These are phyloP conservation scores for Stegastes partitus DNA, from an alignment of 2,113 vertebrate genomes.

Conservation along the genomic window DNA sequence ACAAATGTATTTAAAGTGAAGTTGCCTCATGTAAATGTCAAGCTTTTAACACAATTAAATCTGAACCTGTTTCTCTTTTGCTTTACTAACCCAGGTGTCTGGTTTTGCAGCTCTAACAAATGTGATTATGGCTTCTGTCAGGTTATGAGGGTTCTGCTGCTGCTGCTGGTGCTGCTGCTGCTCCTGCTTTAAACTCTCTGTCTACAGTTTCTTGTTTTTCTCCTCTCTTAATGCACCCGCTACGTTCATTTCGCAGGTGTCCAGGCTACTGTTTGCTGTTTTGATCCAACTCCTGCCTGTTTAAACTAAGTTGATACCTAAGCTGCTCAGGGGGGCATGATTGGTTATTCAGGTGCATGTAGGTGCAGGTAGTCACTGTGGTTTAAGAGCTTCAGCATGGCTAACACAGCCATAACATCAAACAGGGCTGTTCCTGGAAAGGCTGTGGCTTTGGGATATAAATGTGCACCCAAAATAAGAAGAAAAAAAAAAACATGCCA, in stretches of 20 bases:
- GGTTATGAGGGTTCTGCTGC: slow-evolving; percentile 44
- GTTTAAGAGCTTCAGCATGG: slow-evolving; percentile 69
- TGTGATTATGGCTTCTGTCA: slow-evolving; percentile 50
- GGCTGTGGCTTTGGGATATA: slow-evolving; percentile 40
- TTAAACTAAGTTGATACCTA: slow-evolving; percentile 55
- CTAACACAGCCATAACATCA: slow-evolving; percentile 82
- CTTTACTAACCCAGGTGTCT: slow-evolving; percentile 58
- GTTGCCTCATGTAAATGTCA: slow-evolving; percentile 36
- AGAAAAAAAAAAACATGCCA: background rate
- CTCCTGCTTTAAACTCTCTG: slow-evolving; percentile 48
- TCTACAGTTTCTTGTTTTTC: slow-evolving; percentile 19
- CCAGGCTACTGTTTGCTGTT: slow-evolving; percentile 51
- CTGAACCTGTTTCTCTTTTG: slow-evolving; percentile 36
- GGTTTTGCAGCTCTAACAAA: slow-evolving; percentile 62
- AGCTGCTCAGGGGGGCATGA: slow-evolving; percentile 61
- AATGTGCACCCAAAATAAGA: slow-evolving; percentile 42
- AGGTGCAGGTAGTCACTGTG: slow-evolving; percentile 56
- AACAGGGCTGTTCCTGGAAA: slow-evolving; percentile 82
- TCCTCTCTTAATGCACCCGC: slow-evolving; percentile 39
- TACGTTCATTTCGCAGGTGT: slow-evolving; percentile 64
- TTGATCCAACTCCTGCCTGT: slow-evolving; percentile 56
- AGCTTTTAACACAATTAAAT: slow-evolving; percentile 40
- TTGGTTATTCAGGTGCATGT: slow-evolving; percentile 64
- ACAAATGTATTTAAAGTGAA: slow-evolving; percentile 11
- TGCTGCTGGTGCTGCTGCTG: slow-evolving; percentile 16